A percentile compares a stretch with the other conserved stretches of the same genome.
These are phyloP conservation scores for Drosophila ogumai DNA, from an alignment of 1,140 invertebrate species.

Conservation along the genomic window DNA sequence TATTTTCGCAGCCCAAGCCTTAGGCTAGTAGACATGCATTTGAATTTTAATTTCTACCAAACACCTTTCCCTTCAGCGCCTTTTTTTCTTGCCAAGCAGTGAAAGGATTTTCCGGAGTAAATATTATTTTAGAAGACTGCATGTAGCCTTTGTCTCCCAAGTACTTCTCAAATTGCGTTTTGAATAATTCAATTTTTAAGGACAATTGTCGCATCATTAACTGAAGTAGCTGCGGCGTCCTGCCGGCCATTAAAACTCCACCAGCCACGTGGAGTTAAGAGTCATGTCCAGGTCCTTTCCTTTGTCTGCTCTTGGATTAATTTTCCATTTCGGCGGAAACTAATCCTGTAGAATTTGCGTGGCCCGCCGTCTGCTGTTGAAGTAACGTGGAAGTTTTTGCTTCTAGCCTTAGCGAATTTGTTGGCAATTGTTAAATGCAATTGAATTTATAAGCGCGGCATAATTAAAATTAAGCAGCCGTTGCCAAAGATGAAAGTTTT, in stretches of 20 bases:
- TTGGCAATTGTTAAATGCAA: slow-evolving; percentile 81
- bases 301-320: slow-evolving; percentile 63
- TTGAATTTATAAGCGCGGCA: slow-evolving; percentile 81
- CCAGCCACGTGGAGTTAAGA: slow-evolving; percentile 22
- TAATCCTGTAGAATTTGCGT: slow-evolving; percentile 63
- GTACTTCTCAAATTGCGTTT: slow-evolving; percentile 52
- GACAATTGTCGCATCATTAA: slow-evolving; percentile 69
- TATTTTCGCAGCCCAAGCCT: slow-evolving; percentile 39
- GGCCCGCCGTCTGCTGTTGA: slow-evolving; percentile 46
- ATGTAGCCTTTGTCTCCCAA: slow-evolving; percentile 44
- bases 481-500: slow-evolving; percentile 61
- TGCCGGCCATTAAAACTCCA: slow-evolving; percentile 28
- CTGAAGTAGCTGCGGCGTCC: slow-evolving; percentile 52
- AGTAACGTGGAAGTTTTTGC: slow-evolving; percentile 48
- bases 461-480: slow-evolving; percentile 80
- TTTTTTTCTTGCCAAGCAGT: slow-evolving; percentile 25
- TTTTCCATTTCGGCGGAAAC: slow-evolving; percentile 67
- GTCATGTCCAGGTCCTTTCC: slow-evolving; percentile 20
- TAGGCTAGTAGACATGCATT: slow-evolving; percentile 69
- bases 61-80: slow-evolving; percentile 16
- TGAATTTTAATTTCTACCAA: slow-evolving; percentile 67
- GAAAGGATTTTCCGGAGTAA: slow-evolving; percentile 60
- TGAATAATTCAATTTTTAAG: slow-evolving; percentile 67
- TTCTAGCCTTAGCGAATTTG: slow-evolving; percentile 37
- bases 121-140: slow-evolving; percentile 51